Base-by-base conservation (phyloP, 92 coral and sea anemone genomes). In the Ricordea florida region DNA sequence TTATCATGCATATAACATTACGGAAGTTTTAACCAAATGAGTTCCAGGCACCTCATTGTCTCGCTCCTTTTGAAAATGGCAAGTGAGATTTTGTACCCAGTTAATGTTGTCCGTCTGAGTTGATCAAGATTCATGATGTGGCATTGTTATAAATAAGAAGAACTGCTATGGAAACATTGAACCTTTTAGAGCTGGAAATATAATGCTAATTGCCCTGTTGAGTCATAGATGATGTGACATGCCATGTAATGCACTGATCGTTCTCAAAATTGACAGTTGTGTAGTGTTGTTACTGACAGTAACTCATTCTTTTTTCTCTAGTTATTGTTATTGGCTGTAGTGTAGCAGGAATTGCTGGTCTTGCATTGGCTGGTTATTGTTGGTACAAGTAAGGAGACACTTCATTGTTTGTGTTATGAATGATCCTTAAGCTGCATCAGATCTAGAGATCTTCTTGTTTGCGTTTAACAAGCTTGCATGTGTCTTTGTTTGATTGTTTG, bases 331-430 rank as follows among this genome's bases (percentile, higher is more conserved):
- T 94, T 71, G 98, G 97, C 2, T 94, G 98, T 51, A 94, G 97
- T 17, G 90, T 94, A 42, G 93, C 98, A 23, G 98, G 98, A 20
- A 90, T 94, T 31, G 98, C 98, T 23, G 98, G 98, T 26, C 75
- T 94, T 28, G 97, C 94, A 9, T 72, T 94, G 36, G 96, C 98
- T n/a, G 98, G 98, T n/a, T 94, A 94, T 69, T 94, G 98, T 62
- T 94, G 98, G 98, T 94, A 94, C 57, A 94, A 94, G 98, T 94
- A 51, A 94, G 98, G 87, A 30, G 23, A 33, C 13, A 24, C 20
- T 3, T 5, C n/a, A n/a, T n/a, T n/a, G n/a, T n/a, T n/a, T n/a
- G n/a, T n/a, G n/a, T n/a, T n/a, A n/a, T n/a, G n/a, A n/a, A n/a
- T n/a, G n/a, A n/a, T n/a, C n/a, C n/a, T n/a, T n/a, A n/a, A n/a